Percentiles rank a stretch among this genome's conserved stretches.
These are phyloP conservation scores for Manduca sexta DNA, from an alignment of 1,140 invertebrate genomes.

Conservation along the genomic window DNA sequence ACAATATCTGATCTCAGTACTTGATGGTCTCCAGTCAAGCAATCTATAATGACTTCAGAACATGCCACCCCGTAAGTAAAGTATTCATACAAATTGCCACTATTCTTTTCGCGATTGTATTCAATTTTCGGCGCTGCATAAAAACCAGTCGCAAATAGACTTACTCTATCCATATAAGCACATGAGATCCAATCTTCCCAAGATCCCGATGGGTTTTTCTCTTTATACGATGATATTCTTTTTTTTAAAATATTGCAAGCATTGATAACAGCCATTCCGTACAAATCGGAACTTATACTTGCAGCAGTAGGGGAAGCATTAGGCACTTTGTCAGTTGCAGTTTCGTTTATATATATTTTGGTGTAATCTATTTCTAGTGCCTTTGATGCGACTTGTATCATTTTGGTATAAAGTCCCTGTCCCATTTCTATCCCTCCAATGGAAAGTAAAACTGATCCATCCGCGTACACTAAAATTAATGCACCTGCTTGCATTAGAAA, in stretches of 20 bases:
- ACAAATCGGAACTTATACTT: slow-evolving; percentile 79
- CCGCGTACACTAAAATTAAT: slow-evolving; percentile 76
- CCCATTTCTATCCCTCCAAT: slow-evolving; percentile 82
- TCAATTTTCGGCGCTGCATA: slow-evolving; percentile 69
- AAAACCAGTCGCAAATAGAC: slow-evolving; percentile 77
- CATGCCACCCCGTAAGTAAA: slow-evolving; percentile 74
- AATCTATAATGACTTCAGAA: slow-evolving; percentile 75
- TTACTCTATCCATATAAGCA: slow-evolving; percentile 76
- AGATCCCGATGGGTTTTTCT: slow-evolving; percentile 69
- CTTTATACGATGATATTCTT: slow-evolving; percentile 74
- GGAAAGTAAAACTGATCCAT: slow-evolving; percentile 76
- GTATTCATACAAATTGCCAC: slow-evolving; percentile 70
- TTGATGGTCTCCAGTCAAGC: slow-evolving; percentile 76
- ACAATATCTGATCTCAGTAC: slow-evolving; percentile 80
- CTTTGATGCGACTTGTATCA: slow-evolving; percentile 73
- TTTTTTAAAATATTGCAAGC: slow-evolving; percentile 75
- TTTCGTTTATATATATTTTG: slow-evolving; percentile 79
- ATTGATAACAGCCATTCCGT: slow-evolving; percentile 80
- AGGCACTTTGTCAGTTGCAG: slow-evolving; percentile 79
- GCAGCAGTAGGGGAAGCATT: slow-evolving; percentile 80
- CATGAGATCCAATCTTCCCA: slow-evolving; percentile 78
- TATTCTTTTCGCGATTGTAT: slow-evolving; percentile 66
- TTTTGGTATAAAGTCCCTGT: slow-evolving; percentile 80
- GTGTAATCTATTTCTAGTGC: slow-evolving; percentile 73
- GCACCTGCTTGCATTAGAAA: slow-evolving; percentile 61